phyloP scores from a whole-genome alignment of 2,888 invertebrate species.

The Phania funesta region DNA sequence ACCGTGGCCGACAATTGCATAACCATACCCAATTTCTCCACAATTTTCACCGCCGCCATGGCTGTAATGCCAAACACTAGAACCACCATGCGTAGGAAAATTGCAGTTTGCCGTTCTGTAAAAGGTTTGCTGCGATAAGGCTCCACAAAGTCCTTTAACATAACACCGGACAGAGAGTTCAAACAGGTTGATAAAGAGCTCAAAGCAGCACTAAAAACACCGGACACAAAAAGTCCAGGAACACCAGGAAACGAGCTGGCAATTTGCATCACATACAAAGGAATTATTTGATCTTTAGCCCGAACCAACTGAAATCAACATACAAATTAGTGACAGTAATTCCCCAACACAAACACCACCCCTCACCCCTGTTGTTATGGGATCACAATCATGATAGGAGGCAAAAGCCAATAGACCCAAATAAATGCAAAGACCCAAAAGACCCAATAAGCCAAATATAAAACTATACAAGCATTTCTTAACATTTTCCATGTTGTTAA shows the following conservation, averaged over 20 bases:
- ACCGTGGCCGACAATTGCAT: constrained; percentile 84
- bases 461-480: constrained; percentile 85
- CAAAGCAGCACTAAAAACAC: constrained; percentile 93
- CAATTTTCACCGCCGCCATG: constrained; percentile 84
- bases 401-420: constrained; percentile 88
- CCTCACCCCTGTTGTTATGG: constrained; percentile 86
- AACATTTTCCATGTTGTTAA: constrained; percentile 86
- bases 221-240: constrained; percentile 92
- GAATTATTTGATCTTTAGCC: constrained; percentile 90
- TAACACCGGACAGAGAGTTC: constrained; percentile 89
- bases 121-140: constrained; percentile 83
- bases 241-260: constrained; percentile 88
- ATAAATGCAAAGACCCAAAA: constrained; percentile 85
- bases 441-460: constrained; percentile 83
- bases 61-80: constrained; percentile 84
- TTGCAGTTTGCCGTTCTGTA: constrained; percentile 81
- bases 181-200: constrained; percentile 89
- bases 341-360: neutral
- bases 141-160: constrained; percentile 88
- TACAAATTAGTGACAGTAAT: neutral
- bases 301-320: constrained; percentile 83
- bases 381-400: constrained; percentile 88
- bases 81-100: constrained; percentile 85
- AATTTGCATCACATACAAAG: constrained; percentile 90
- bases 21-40: constrained; percentile 87